Evolutionary conservation across 2,113 vertebrate genomes (phyloP).

Genomic region (Penelope pileata): DNA sequence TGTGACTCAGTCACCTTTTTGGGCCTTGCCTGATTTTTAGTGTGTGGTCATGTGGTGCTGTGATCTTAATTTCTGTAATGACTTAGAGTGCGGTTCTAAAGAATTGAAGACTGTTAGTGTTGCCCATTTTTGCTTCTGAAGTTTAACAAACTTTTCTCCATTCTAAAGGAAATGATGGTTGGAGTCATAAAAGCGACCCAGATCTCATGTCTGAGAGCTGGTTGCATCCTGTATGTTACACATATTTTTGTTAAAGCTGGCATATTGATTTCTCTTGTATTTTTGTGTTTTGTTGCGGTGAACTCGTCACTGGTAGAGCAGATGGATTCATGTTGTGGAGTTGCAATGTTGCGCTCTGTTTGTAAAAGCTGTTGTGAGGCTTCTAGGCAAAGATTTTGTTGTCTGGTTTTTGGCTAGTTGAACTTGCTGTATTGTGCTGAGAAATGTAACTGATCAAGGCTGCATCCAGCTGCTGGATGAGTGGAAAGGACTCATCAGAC

Average conservation of each 20-base stretch:
- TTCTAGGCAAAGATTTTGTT: not conserved
- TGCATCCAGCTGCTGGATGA: conserved; percentile 37
- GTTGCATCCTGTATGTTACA: not conserved
- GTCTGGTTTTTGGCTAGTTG: not conserved
- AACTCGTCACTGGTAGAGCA: not conserved
- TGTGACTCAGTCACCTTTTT: not conserved
- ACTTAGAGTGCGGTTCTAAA: not conserved
- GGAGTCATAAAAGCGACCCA: not conserved
- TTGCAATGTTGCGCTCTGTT: not conserved
- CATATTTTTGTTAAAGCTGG: not conserved
- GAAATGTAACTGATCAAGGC: not conserved
- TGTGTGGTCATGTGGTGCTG: not conserved
- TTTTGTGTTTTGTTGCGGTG: not conserved
- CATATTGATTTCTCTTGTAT: not conserved
- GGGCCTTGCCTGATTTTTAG: not conserved
- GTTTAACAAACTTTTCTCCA: not conserved
- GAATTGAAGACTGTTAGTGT: not conserved
- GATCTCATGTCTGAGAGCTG: not conserved
- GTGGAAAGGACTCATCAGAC: not conserved
- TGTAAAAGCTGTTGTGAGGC: not conserved
- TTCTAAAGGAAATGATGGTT: not conserved
- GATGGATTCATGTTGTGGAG: not conserved
- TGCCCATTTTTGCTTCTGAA: not conserved
- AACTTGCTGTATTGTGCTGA: not conserved
- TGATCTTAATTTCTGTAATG: not conserved